Evolutionary conservation across 2,797 vertebrate species (phyloP), one percentile per base, ranked within the genome.

Genomic region (Melanotaenia pygmaea): DNA sequence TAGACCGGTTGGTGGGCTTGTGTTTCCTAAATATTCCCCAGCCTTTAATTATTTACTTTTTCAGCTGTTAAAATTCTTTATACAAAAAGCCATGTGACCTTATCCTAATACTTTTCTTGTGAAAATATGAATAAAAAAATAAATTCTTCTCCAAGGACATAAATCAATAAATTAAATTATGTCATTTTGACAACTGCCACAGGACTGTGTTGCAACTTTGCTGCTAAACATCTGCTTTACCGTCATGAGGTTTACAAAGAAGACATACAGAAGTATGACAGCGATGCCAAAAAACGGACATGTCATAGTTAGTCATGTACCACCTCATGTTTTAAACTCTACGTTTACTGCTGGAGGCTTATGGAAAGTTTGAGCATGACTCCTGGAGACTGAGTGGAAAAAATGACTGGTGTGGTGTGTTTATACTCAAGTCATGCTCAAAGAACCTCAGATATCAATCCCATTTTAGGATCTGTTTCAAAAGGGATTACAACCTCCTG

Each of bases 361-460:
- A 53, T 78, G 79, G 79, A 91, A 89, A 88, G 64, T 75, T 74
- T 67, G 67, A 83, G 34, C 82, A 61, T 73, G 50, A 70, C 59
- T 66, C 32, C 34, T 65, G 54, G 66, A 72, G 81, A 54, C 47
- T 24, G 64, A 80, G 57, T 67, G 86, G 87, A 86, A 89, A 89
- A 72, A 84, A 62, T 89, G 77, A 88, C 73, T 75, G 54, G 54
- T 34, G 28, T 66, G 56, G 43, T 71, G 51, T 71, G 34, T 77
- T 56, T 56, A 37, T 57, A 37, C 68, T 22, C 37, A n/a, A 54
- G 26, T 62, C 30, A 50, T 45, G 56, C 51, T 77, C 20, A 70
- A 59, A 57, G 35, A 76, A 32, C 50, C 37, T 34, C 76, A 69
- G 38, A 70, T 70, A 40, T 68, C 24, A 76, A 78, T 76, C 60